These are phyloP conservation scores for Pyrocephalus nanus DNA, from an alignment of 2,797 vertebrate genomes.

Conservation along the genomic window DNA sequence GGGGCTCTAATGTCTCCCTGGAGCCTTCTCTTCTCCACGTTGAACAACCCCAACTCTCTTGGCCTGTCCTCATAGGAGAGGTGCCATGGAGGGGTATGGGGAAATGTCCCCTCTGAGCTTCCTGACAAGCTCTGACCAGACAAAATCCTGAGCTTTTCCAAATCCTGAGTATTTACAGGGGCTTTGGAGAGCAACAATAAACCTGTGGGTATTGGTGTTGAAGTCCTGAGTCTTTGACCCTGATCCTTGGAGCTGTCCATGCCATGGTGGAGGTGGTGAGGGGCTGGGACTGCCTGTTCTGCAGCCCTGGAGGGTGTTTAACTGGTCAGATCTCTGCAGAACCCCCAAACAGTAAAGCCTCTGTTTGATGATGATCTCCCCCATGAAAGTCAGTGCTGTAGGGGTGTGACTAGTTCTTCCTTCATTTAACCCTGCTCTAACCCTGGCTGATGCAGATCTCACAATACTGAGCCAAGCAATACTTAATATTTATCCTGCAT, in stretches of 20 bases:
- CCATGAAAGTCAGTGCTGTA: neutral
- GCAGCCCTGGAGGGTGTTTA: neutral
- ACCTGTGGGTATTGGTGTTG: neutral
- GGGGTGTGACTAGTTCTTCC: neutral
- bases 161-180: neutral
- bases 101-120: neutral
- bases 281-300: neutral
- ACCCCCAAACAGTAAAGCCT: neutral
- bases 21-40: neutral
- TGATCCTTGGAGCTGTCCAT: neutral
- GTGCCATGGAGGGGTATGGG: neutral
- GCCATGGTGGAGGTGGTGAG: fast-evolving
- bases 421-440: neutral
- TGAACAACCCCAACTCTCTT: neutral
- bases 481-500: neutral
- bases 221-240: neutral
- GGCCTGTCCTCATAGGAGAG: neutral
- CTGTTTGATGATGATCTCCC: neutral
- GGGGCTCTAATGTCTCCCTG: neutral
- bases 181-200: neutral
- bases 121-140: neutral
- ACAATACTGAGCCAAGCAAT: neutral
- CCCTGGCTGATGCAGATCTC: neutral
- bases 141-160: neutral
- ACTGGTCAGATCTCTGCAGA: neutral